Percentiles rank a stretch among this genome's conserved stretches.
Evolutionary conservation across 2,888 invertebrate species (phyloP).

Genomic region (Sylvicola cinctus): DNA sequence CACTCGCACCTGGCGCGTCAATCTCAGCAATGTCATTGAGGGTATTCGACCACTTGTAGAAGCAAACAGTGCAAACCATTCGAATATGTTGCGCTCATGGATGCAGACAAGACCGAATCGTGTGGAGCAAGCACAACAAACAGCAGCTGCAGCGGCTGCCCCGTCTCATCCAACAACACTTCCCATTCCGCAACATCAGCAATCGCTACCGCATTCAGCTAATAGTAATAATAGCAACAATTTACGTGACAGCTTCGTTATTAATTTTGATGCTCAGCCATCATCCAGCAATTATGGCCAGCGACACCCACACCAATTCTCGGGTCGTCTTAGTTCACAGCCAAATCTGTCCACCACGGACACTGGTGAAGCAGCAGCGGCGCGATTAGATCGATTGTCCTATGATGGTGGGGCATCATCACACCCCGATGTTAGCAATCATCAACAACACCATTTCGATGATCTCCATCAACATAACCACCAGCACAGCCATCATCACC

Average conservation of each 20-base stretch:
- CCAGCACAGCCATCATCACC: conserved; percentile 4
- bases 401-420: neutral
- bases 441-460: neutral
- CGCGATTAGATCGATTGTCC: neutral
- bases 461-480: conserved; percentile 1
- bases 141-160: neutral
- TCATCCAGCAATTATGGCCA: too few relatives aligned
- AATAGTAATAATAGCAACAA: conserved; percentile 4
- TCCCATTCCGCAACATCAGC: too few relatives aligned
- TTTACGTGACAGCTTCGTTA: too few relatives aligned
- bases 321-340: too few relatives aligned
- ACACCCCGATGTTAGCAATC: neutral
- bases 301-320: too few relatives aligned
- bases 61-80: neutral
- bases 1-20: neutral
- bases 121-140: neutral
- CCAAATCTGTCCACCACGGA: too few relatives aligned
- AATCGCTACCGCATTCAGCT: neutral
- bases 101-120: neutral
- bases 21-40: neutral
- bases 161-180: too few relatives aligned
- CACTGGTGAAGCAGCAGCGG: neutral
- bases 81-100: too few relatives aligned
- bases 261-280: conserved; percentile 4
- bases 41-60: neutral